Percentiles rank a stretch among this genome's conserved stretches.
Conservation (phyloP, 2,797 vertebrate genomes). For the Tauraco hartlaubi region DNA sequence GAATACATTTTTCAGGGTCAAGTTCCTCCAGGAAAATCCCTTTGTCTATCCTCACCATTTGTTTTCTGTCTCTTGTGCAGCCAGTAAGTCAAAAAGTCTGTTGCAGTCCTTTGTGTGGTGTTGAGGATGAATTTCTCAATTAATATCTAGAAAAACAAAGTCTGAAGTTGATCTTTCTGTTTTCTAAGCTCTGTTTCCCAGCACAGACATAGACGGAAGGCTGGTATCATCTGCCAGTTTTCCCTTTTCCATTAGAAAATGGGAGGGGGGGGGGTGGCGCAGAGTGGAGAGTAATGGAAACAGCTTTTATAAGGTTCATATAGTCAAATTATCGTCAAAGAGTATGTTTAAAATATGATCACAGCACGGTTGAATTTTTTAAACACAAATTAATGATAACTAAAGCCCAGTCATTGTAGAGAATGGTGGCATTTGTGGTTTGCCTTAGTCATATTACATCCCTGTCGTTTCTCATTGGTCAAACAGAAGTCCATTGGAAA, state of each 20-base stretch:
- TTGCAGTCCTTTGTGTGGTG: neutral
- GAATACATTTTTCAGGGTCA: neutral
- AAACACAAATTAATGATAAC: neutral
- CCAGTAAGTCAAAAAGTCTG: neutral
- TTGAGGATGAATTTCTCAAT: neutral
- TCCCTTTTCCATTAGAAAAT: neutral
- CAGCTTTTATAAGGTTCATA: neutral
- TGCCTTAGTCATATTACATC: neutral
- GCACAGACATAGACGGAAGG: neutral
- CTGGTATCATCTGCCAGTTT: neutral
- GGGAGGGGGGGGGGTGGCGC: accelerated
- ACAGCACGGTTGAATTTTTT: neutral
- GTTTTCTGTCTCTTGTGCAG: neutral
- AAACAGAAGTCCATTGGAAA: neutral
- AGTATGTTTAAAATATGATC: neutral
- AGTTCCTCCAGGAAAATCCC: neutral
- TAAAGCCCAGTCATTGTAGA: neutral
- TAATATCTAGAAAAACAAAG: neutral
- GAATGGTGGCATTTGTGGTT: neutral
- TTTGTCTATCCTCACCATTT: neutral
- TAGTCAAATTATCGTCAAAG: neutral
- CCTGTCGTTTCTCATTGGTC: neutral
- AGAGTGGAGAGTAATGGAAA: neutral
- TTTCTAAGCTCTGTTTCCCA: neutral
- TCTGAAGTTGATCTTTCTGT: neutral